Evolutionary conservation across 1,140 invertebrate species (phyloP), one percentile per base, ranked within the genome.

Genomic region (Pygmarrhopalites habei): DNA sequence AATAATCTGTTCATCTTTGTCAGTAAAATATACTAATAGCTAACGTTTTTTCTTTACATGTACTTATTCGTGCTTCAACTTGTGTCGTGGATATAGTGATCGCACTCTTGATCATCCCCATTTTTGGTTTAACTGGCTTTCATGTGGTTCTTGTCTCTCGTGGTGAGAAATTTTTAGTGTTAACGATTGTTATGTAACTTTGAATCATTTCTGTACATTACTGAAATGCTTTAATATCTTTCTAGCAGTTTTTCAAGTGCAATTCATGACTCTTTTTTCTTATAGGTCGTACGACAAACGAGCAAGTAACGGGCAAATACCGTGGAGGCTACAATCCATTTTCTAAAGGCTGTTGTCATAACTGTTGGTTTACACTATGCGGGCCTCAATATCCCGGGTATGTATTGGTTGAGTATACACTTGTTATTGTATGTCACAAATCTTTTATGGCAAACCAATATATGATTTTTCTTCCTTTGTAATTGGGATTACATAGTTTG

Each of bases 281-380:
- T n/a, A n/a, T n/a, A 35, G 97, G 96, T n/a, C 83, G 95, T 61
- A 99, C 97, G n/a, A 99, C 97, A 61, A 99, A 99, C 80, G 97
- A 99, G 80, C 96, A 99, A 82, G 94, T 98, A 32, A 98, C 95
- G 2, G 94, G 93, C 43, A 98, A 98, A 81, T 98, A 98, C 80
- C 91, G 92, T 75, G 92, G 92, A 56, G 93, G 92, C 26, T 93
- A 91, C 76, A 98, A 98, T 83, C 95, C 95, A 58, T 98, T 97
- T 78, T 94, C 91, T 5, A 82, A 86, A 75, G 93, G 93, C 43
- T 97, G 93, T 75, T 86, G 88, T 80, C 82, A 85, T 72, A 98
- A 98, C 77, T 96, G 93, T 78, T 92, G 89, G 76, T 92, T 93
- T 77, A 89, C 89, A 66, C 85, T 97, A 72, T 98, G 92, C 79